Base-by-base conservation (phyloP, 2,888 invertebrate species). In the Caenorhabditis uteleia region DNA sequence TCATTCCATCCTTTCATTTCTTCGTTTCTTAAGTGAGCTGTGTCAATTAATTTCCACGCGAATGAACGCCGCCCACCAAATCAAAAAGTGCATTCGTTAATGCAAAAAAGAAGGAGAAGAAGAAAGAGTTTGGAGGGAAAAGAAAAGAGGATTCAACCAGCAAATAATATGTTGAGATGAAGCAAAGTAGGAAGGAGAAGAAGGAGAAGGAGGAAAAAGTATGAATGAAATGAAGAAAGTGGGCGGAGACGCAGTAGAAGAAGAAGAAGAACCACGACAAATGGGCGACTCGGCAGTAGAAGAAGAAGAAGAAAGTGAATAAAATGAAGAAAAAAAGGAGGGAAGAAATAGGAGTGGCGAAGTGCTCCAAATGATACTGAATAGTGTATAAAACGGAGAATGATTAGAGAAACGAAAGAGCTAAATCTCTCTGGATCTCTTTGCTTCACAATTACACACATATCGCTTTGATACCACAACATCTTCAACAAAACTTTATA, bases 291-390 rank as follows among this genome's bases (percentile, higher is more conserved):
- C 40, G 50, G 25, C 26, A 23, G 26, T 42, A 21, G 36, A 45
- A 20, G 38, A 59, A 46, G 33, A 47, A 39, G 36, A 42, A 18
- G 36, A 34, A 31, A 26, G 46, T 29, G 47, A 46, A 39, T 46
- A 42, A 25, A 51, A 48, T 36, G 53, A 40, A 53, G 36, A 50
- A 56, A 36, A 42, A 57, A 56, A 40, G 46, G 46, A 57, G 51
- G 31, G 47, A 51, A 61, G 27, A 39, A 25, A 31, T 16, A 20
- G 29, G 44, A 33, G 20, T 23, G 36, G 27, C 26, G 4, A 21
- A 12, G 47, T 31, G 47, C 42, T 27, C 18, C 27, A 48, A 48
- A 56, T n/a, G n/a, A n/a, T n/a, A n/a, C n/a, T n/a, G n/a, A n/a
- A n/a, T n/a, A n/a, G n/a, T n/a, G n/a, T n/a, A 45, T 18, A 45